Conservation (phyloP, 2,797 vertebrate species). For the Cynodonichthys magdalenae region DNA sequence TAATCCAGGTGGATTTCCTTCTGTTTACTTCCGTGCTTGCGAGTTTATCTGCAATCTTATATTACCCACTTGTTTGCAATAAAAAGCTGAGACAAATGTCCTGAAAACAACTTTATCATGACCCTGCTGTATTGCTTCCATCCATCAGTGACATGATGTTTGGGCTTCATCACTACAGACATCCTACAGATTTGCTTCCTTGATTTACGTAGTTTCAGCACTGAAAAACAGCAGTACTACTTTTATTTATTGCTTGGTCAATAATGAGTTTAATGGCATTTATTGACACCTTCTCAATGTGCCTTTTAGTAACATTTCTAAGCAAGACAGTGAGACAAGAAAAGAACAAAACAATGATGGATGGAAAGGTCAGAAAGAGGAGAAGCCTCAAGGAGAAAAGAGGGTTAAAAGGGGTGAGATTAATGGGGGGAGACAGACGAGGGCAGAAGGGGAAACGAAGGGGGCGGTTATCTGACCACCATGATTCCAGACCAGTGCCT, state of each 20-base stretch:
- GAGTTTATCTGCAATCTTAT: neutral
- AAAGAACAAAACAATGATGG: conserved; percentile 45
- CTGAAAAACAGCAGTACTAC: neutral
- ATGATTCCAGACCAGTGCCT: conserved; percentile 40
- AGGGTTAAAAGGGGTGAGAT: conserved; percentile 21
- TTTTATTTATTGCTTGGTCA: conserved; percentile 22
- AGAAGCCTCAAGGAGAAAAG: conserved; percentile 24
- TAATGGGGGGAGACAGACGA: conserved; percentile 14
- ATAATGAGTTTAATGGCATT: conserved; percentile 15
- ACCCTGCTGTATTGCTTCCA: neutral
- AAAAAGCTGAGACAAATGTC: neutral
- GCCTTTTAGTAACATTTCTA: neutral
- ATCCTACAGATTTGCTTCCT: conserved; percentile 13
- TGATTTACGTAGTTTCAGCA: conserved; percentile 27
- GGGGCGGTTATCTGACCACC: conserved; percentile 50
- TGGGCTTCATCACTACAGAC: conserved; percentile 12
- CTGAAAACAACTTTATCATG: conserved; percentile 2
- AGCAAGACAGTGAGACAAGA: conserved; percentile 16
- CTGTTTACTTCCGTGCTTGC: neutral
- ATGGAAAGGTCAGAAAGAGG: conserved; percentile 35
- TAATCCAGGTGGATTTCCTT: neutral
- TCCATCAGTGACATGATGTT: neutral
- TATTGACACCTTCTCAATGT: conserved; percentile 1
- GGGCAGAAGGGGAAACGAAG: conserved; percentile 28
- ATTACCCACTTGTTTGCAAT: neutral